Base-by-base conservation (phyloP, 2,797 vertebrate genomes). In the Vultur gryphus region DNA sequence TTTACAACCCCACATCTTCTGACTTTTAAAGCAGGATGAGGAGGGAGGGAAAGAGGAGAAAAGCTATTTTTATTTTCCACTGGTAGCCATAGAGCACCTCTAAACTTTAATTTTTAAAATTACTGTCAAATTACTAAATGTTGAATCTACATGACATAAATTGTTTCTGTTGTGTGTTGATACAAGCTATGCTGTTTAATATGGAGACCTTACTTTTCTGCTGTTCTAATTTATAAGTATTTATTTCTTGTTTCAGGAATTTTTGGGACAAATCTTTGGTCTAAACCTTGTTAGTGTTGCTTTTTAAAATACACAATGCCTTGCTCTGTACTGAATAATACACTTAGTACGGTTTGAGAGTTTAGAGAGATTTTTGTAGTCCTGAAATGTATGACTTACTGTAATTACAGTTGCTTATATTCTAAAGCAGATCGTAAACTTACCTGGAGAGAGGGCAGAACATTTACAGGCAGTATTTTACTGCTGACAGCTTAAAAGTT, bases 1-100 rank as follows among this genome's bases (percentile, higher is more conserved):
- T 97, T 96, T 95, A 97, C 93, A 93, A 21, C 94, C 95, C 92
- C 84, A 78, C 75, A 91, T 97, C 89, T 94, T 96, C 93, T 89
- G 90, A 65, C 93, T 97, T 95, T 94, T 92, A 93, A 95, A 95
- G 94, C 90, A 85, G 93, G 90, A 85, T 87, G 57, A 48, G 59
- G 79, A 82, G 83, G 79, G 75, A 57, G 49, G 67, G 35, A 64
- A 71, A 80, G 52, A 72, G 71, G 51, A 90, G 67, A 84, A 84
- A 67, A 89, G 78, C 84, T 96, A 28, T 83, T 96, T 96, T 90
- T 82, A 72, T 95, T 96, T 96, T 94, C 65, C 81, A n/a, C 31
- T 51, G 25, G 48, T 84, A 94, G 52, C 71, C 16, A 9, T 23
- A 52, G 75, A 90, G 67, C 35, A 71, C 43, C 37, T 82, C 39